These are phyloP conservation scores for Madoqua kirkii DNA, from an alignment of 2,113 vertebrate species.

Conservation along the genomic window DNA sequence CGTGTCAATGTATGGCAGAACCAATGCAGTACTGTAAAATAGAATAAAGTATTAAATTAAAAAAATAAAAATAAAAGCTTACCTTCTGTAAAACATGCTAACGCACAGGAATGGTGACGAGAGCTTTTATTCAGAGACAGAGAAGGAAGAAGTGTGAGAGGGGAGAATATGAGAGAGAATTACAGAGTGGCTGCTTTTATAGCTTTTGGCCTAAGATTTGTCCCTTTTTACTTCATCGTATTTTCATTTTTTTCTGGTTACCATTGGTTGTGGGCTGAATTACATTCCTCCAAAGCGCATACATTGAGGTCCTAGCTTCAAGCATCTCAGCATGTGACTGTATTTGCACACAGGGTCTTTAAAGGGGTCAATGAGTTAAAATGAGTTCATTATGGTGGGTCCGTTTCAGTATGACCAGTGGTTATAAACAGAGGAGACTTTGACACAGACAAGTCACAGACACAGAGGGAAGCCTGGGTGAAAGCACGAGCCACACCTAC, in stretches of 20 bases:
- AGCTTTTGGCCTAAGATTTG: not conserved
- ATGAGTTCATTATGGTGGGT: not conserved
- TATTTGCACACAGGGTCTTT: not conserved
- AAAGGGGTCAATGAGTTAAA: not conserved
- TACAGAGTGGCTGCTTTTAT: not conserved
- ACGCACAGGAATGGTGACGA: not conserved
- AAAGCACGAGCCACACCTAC: not conserved
- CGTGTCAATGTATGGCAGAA: no score
- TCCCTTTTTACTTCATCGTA: not conserved
- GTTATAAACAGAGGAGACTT: not conserved
- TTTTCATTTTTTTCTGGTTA: not conserved
- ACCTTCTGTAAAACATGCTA: not conserved
- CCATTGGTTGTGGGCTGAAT: not conserved
- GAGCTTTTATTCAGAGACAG: not conserved
- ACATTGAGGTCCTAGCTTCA: not conserved
- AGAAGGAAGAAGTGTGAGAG: not conserved
- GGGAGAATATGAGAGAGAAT: not conserved
- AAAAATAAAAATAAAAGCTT: no score
- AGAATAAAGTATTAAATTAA: no score
- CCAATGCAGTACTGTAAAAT: no score
- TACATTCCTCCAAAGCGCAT: not conserved
- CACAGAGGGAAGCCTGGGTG: not conserved
- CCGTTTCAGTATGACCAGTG: not conserved
- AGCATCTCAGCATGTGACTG: not conserved
- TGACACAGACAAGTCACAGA: not conserved